Evolutionary conservation across 2,888 invertebrate species (phyloP), one percentile per base, ranked within the genome.

Genomic region (Cosmorhoe ocellata): DNA sequence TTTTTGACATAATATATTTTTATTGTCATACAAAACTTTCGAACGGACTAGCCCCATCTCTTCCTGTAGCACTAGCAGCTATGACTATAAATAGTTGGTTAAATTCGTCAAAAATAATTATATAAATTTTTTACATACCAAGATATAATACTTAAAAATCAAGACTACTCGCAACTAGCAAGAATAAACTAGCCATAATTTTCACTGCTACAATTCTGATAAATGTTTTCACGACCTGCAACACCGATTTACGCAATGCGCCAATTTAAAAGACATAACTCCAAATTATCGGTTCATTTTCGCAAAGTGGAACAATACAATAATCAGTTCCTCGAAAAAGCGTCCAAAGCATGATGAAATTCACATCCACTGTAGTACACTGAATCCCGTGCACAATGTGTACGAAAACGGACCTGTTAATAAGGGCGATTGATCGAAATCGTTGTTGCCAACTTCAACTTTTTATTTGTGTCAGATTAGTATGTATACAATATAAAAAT

Each of bases 331-430:
- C 50, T 45, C 56, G 52, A 62, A 62, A 61, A 64, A 54, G 51
- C 58, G 48, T 49, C 57, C 56, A 57, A 61, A 55, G 41, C 60
- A 50, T 58, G 62, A 42, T 58, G 51, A 60, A 61, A 58, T 59
- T 60, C 53, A 37, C 54, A 65, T 64, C 61, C 37, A 53, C 61
- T 60, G 56, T 64, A n/a, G 58, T 64, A 63, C 37, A 61, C 61
- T 56, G 50, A 49, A 53, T 57, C 54, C 47, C 39, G 39, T 36
- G 38, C 55, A 61, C 13, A 18, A 4, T 24, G 22, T 46, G 56
- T 47, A 61, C 58, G 48, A 61, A 41, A 51, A 32, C 13, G 42
- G 28, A 47, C 46, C 51, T 55, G 56, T 62, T 69, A 66, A 61
- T 60, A 62, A 45, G 58, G 59, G 40, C 61, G 63, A 59, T 57